Evolutionary conservation across 1,140 invertebrate genomes (phyloP).

Genomic region (Acyrthosiphon pisum): DNA sequence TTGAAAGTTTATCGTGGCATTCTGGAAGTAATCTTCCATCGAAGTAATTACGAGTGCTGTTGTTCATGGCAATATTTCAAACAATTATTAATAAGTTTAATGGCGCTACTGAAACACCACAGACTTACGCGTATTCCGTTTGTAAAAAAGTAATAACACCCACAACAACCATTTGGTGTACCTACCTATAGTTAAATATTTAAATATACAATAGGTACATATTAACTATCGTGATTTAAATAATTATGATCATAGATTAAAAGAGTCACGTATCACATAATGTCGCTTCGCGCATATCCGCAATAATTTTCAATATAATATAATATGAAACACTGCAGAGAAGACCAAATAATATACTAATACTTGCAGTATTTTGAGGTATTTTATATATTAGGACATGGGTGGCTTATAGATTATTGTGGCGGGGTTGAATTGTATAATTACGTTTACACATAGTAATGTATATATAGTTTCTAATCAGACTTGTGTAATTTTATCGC

Average conservation of each 20-base stretch:
- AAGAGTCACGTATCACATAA: background rate
- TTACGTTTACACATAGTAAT: background rate
- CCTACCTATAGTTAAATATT: background rate
- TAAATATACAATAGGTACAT: too few species aligned
- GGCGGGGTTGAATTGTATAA: background rate
- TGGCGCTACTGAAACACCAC: background rate
- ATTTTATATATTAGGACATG: background rate
- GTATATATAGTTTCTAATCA: background rate
- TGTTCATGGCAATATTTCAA: background rate
- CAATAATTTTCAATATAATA: background rate
- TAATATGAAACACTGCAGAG: background rate
- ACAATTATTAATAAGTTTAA: background rate
- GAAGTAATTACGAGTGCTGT: background rate
- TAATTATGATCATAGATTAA: background rate
- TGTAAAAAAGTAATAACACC: background rate
- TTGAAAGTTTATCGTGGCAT: background rate
- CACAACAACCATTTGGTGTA: background rate
- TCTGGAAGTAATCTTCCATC: background rate
- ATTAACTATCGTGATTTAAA: background rate
- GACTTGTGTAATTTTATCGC: background rate
- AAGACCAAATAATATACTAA: background rate
- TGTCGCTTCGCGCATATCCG: background rate
- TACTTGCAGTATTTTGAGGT: background rate
- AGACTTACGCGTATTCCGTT: background rate
- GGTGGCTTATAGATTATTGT: background rate